These are phyloP conservation scores for Andrena dorsata DNA, from an alignment of 2,888 invertebrate genomes.

Conservation along the genomic window DNA sequence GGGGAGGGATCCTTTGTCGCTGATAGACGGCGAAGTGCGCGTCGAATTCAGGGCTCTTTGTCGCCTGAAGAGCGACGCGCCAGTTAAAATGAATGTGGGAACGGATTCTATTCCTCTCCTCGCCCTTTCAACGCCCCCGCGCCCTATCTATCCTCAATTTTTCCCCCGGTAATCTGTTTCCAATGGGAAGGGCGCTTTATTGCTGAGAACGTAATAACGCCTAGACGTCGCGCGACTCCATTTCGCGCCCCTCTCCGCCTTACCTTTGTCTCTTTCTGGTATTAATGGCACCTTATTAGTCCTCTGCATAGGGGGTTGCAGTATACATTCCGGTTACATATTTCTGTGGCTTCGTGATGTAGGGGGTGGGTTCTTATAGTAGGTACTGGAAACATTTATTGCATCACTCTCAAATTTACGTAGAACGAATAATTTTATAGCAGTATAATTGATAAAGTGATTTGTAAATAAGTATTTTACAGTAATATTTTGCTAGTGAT, in stretches of 20 bases:
- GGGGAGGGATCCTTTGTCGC: slow-evolving; percentile 41
- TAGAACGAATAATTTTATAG: no score
- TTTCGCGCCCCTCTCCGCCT: background rate
- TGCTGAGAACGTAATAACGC: slow-evolving; percentile 31
- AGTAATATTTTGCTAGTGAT: no score
- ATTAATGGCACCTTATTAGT: background rate
- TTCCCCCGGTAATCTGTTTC: slow-evolving; percentile 49
- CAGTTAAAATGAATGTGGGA: slow-evolving; percentile 46
- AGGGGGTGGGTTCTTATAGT: no score
- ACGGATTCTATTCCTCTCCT: slow-evolving; percentile 16
- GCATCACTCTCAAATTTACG: no score
- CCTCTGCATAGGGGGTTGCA: background rate
- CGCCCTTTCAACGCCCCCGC: slow-evolving; percentile 8
- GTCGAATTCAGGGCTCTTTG: slow-evolving; percentile 45
- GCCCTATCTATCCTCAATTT: slow-evolving; percentile 51
- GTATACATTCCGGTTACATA: background rate
- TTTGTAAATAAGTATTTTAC: no score
- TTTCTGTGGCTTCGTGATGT: no score
- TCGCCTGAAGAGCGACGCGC: slow-evolving; percentile 13
- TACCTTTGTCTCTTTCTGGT: background rate
- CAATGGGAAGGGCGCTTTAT: slow-evolving; percentile 33
- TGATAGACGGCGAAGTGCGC: slow-evolving; percentile 50
- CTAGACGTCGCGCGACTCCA: slow-evolving; percentile 15
- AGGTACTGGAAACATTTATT: no score
- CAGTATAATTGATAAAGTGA: no score